phyloP scores from a whole-genome alignment of 2,113 vertebrate species.

The Otus sunia region DNA sequence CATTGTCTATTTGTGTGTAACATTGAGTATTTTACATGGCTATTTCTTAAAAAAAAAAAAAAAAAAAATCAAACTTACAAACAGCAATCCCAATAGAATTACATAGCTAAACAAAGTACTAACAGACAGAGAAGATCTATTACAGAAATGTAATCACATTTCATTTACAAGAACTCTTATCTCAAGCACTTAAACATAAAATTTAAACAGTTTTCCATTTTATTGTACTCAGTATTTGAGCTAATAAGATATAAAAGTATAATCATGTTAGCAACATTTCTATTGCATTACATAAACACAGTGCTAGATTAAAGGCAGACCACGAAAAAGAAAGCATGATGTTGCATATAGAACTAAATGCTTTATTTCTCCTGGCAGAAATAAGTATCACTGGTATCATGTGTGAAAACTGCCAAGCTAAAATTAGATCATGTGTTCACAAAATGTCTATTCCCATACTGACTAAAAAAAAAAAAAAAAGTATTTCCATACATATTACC shows the following conservation, averaged over 20 bases:
- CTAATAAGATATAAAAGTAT: slow-evolving; percentile 66
- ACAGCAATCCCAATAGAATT: slow-evolving; percentile 52
- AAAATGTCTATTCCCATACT: neutral
- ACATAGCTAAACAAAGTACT: slow-evolving; percentile 55
- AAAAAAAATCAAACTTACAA: neutral
- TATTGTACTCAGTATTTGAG: slow-evolving; percentile 64
- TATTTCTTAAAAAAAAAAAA: neutral
- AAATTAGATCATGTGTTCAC: neutral
- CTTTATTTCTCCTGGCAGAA: neutral
- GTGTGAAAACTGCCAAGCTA: neutral
- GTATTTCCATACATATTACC: neutral
- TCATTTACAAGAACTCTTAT: slow-evolving; percentile 71
- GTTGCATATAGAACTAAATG: neutral
- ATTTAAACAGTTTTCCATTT: slow-evolving; percentile 64
- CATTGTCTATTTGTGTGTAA: slow-evolving; percentile 41
- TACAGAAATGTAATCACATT: slow-evolving; percentile 69
- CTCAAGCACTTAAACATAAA: slow-evolving; percentile 67
- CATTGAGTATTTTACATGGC: neutral
- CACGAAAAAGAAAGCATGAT: neutral
- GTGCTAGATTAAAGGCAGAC: slow-evolving; percentile 28
- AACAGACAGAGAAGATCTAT: slow-evolving; percentile 53
- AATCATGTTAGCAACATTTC: slow-evolving; percentile 63
- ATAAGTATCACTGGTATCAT: neutral
- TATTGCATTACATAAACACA: slow-evolving; percentile 55
- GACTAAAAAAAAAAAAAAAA: neutral